These are phyloP conservation scores for Allobates femoralis DNA, from an alignment of 2,797 vertebrate genomes.

Conservation along the genomic window DNA sequence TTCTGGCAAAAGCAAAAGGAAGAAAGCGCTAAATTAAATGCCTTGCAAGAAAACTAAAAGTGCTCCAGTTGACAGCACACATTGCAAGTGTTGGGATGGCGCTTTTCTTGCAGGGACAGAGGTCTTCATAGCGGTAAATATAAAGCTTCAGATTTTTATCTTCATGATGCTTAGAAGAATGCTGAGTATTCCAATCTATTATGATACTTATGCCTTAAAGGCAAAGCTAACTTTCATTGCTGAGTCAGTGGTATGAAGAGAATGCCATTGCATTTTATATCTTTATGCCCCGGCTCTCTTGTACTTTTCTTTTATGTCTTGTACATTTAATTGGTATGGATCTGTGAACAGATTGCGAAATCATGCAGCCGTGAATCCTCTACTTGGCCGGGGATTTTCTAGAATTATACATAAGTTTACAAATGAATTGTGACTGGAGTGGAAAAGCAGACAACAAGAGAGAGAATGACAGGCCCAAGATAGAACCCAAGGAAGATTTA, in stretches of 20 bases:
- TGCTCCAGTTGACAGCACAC: conserved; percentile 38
- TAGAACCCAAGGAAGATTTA: not conserved
- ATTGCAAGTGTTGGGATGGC: conserved; percentile 20
- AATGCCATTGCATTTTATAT: conserved; percentile 43
- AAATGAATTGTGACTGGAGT: not conserved
- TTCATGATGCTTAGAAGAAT: conserved; percentile 33
- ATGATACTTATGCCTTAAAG: conserved; percentile 44
- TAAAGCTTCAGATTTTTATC: conserved; percentile 8
- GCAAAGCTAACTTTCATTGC: conserved; percentile 43
- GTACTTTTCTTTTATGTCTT: conserved; percentile 45
- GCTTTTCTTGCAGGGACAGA: conserved; percentile 3
- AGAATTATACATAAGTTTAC: conserved; percentile 2
- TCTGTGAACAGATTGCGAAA: conserved; percentile 41
- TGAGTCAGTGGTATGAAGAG: conserved; percentile 47
- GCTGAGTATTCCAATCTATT: conserved; percentile 42
- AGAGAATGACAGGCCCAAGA: not conserved
- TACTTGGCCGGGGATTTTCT: conserved; percentile 3
- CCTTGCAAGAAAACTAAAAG: conserved; percentile 1
- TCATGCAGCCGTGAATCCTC: conserved; percentile 26
- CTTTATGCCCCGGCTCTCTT: conserved; percentile 33
- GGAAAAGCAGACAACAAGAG: conserved; percentile 8
- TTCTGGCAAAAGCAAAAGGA: conserved; percentile 32
- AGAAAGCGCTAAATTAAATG: conserved; percentile 41
- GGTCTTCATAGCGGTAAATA: conserved; percentile 32
- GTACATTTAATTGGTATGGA: conserved; percentile 57